Evolutionary conservation across 1,140 invertebrate genomes (phyloP).

Genomic region (Cydia fagiglandana): DNA sequence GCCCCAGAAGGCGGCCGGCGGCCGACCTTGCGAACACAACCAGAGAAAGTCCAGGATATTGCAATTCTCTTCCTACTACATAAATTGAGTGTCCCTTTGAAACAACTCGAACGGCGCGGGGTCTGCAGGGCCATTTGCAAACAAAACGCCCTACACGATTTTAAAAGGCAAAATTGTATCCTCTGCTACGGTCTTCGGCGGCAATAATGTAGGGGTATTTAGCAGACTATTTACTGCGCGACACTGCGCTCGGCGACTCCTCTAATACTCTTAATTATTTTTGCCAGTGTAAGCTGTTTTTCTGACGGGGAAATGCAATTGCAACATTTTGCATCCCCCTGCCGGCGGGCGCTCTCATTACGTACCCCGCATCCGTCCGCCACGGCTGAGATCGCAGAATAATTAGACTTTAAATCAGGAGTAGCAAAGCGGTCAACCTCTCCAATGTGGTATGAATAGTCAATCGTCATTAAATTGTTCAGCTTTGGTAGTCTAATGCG

Average conservation of each 20-base stretch:
- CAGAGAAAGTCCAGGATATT: conserved; percentile 32
- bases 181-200: conserved; percentile 63
- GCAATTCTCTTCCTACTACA: conserved; percentile 22
- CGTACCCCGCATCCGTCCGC: conserved; percentile 63
- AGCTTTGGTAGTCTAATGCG: conserved; percentile 75
- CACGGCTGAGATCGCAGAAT: conserved; percentile 71
- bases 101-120: conserved; percentile 7
- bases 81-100: conserved; percentile 19
- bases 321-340: conserved; percentile 69
- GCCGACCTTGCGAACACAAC: conserved; percentile 19
- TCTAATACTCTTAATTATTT: conserved; percentile 79
- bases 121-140: conserved; percentile 48
- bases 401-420: conserved; percentile 78
- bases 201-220: conserved; percentile 77
- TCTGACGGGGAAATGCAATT: conserved; percentile 74
- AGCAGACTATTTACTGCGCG: conserved; percentile 73
- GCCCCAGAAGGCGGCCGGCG: conserved; percentile 3
- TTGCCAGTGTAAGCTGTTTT: conserved; percentile 77
- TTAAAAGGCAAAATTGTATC: conserved; percentile 72
- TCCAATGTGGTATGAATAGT: conserved; percentile 77
- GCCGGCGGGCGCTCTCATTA: conserved; percentile 62
- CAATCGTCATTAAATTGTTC: conserved; percentile 78
- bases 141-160: conserved; percentile 60
- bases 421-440: conserved; percentile 71
- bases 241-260: conserved; percentile 67